Conservation (phyloP, 1,140 invertebrate species). For the Lepidurus arcticus region DNA sequence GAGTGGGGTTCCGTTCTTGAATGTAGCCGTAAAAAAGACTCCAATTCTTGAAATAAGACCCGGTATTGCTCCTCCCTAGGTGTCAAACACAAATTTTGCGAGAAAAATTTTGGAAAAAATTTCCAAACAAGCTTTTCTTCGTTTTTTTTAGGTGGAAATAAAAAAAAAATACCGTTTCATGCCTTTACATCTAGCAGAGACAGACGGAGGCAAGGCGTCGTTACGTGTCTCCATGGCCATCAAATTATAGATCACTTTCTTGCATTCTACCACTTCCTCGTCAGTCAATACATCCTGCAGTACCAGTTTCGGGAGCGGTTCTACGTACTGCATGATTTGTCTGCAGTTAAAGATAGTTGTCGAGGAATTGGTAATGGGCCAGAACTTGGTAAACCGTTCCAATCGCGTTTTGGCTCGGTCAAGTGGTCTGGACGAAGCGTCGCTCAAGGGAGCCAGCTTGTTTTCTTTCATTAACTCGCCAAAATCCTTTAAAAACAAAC, state of each 20-base stretch:
- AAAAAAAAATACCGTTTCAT: constrained; percentile 20
- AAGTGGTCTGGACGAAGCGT: constrained; percentile 40
- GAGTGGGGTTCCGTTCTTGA: constrained; percentile 63
- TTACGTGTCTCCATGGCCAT: constrained; percentile 76
- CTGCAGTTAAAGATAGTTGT: constrained; percentile 84
- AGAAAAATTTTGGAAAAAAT: background rate
- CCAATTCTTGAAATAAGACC: constrained; percentile 61
- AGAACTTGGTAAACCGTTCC: constrained; percentile 76
- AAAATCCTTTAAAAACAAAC: constrained; percentile 64
- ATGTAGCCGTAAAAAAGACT: constrained; percentile 72
- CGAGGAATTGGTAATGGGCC: constrained; percentile 85
- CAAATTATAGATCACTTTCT: constrained; percentile 76
- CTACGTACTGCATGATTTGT: constrained; percentile 56
- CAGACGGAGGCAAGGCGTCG: constrained; percentile 59
- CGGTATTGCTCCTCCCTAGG: constrained; percentile 81
- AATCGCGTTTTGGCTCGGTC: constrained; percentile 61
- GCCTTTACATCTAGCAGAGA: constrained; percentile 1
- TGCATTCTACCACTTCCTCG: constrained; percentile 79
- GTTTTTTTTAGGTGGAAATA: background rate
- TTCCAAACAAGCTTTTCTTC: too few species aligned
- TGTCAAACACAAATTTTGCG: constrained; percentile 30
- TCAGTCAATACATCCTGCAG: constrained; percentile 75
- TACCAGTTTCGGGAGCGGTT: constrained; percentile 70
- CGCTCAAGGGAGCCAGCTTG: constrained; percentile 57
- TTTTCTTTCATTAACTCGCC: constrained; percentile 81